Evolutionary conservation across 2,888 invertebrate species (phyloP).

Genomic region (Rhaphigaster nebulosa): DNA sequence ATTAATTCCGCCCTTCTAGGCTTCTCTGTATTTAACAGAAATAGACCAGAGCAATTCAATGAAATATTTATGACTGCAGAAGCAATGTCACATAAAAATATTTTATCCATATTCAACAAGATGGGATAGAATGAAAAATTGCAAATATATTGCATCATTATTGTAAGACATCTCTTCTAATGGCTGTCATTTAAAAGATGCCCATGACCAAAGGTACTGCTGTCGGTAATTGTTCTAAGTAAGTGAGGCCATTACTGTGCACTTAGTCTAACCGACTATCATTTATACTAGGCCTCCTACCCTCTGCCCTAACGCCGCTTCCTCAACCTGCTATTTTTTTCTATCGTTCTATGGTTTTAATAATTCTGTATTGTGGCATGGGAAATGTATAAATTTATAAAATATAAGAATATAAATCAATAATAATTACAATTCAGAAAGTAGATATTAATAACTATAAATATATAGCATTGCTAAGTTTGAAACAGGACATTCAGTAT

Average conservation of each 20-base stretch:
- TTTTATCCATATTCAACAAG: background rate
- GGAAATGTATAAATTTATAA: background rate
- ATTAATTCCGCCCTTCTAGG: too few species aligned
- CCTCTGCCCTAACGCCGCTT: background rate
- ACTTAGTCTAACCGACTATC: constrained; percentile 12
- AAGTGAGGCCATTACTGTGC: constrained; percentile 26
- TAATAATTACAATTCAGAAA: background rate
- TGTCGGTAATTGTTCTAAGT: constrained; percentile 25
- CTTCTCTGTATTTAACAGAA: too few species aligned
- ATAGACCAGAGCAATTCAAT: too few species aligned
- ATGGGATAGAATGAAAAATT: background rate
- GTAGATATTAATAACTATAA: too few species aligned
- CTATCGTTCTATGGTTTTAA: background rate
- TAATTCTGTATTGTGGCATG: background rate
- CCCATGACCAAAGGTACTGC: background rate
- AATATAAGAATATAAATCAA: background rate
- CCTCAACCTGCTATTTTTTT: background rate
- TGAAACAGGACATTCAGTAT: too few species aligned
- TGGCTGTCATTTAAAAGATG: constrained; percentile 14
- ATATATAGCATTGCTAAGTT: too few species aligned
- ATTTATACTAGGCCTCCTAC: background rate
- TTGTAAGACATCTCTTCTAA: background rate
- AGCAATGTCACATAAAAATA: too few species aligned
- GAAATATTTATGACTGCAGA: too few species aligned
- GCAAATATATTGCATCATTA: background rate